Evolutionary conservation across 2,113 vertebrate species (phyloP).

Genomic region (Macroglossus sobrinus): DNA sequence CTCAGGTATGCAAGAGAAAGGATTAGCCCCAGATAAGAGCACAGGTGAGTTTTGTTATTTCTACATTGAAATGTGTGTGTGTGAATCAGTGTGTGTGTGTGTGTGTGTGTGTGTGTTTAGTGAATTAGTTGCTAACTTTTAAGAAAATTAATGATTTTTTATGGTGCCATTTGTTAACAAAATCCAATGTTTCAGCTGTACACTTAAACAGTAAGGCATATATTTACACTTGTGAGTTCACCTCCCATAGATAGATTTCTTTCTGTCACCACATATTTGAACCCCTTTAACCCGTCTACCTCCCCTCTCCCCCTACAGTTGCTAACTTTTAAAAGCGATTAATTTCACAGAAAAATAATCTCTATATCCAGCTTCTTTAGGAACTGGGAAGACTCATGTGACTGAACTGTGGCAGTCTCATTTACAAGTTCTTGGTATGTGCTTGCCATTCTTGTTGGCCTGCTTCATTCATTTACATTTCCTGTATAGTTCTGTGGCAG

Average conservation of each 20-base stretch:
- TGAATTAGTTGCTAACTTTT: neutral
- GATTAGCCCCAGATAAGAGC: neutral
- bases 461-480: slow-evolving; percentile 31
- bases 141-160: too few species aligned
- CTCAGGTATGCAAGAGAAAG: neutral
- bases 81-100: neutral
- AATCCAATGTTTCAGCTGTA: too few species aligned
- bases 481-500: neutral
- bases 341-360: neutral
- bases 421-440: neutral
- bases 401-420: neutral
- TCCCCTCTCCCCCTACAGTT: neutral
- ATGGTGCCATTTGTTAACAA: too few species aligned
- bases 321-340: neutral
- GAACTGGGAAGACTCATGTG: neutral
- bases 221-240: too few species aligned
- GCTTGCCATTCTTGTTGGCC: neutral
- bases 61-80: neutral
- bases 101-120: neutral
- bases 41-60: neutral
- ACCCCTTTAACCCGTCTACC: too few species aligned
- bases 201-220: too few species aligned
- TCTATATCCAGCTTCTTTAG: neutral
- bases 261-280: too few species aligned
- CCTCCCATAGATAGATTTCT: too few species aligned